Evolutionary conservation across 2,797 vertebrate genomes (phyloP).

Genomic region (Brotogeris chrysoptera): DNA sequence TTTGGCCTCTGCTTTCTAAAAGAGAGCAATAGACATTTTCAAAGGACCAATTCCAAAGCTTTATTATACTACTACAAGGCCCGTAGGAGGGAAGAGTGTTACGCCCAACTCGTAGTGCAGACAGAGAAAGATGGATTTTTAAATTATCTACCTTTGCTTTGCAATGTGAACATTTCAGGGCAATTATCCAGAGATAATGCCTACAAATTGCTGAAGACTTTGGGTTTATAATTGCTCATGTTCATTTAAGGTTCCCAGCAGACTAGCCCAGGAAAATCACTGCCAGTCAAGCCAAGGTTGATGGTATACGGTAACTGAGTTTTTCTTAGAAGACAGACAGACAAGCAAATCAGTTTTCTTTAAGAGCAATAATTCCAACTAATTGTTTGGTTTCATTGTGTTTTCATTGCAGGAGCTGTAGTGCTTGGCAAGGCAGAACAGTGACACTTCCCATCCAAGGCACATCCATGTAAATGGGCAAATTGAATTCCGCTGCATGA

Average conservation of each 20-base stretch:
- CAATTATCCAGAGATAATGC: constrained; percentile 85
- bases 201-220: constrained; percentile 82
- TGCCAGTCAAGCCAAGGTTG: constrained; percentile 76
- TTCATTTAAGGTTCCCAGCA: constrained; percentile 82
- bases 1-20: constrained; percentile 65
- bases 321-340: constrained; percentile 70
- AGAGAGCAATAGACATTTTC: constrained; percentile 57
- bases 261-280: constrained; percentile 77
- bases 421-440: constrained; percentile 5
- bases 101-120: constrained; percentile 64
- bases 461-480: background rate
- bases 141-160: constrained; percentile 83
- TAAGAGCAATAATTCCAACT: constrained; percentile 72
- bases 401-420: constrained; percentile 45
- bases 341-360: constrained; percentile 70
- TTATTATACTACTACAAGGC: constrained; percentile 59
- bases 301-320: constrained; percentile 74
- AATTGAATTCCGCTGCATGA: background rate
- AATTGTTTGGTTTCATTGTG: constrained; percentile 63
- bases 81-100: constrained; percentile 65
- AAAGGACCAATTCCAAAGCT: constrained; percentile 68
- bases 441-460: background rate
- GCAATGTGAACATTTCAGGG: constrained; percentile 78
- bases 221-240: constrained; percentile 80
- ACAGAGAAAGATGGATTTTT: constrained; percentile 81